These are phyloP conservation scores for Cercopithecus mitis DNA, from an alignment of 2,797 vertebrate genomes.

Conservation along the genomic window DNA sequence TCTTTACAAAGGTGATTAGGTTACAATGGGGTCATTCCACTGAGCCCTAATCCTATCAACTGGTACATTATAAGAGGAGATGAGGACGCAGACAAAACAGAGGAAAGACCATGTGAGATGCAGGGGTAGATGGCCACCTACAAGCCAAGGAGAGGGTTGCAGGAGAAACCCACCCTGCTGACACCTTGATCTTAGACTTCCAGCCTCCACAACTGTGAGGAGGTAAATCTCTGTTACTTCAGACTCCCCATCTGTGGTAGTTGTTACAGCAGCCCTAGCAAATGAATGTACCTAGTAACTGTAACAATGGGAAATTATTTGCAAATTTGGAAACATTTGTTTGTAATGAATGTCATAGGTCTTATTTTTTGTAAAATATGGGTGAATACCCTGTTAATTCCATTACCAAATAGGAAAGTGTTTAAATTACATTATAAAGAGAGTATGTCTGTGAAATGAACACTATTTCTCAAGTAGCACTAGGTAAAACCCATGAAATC, in stretches of 20 bases:
- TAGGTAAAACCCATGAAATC: background rate
- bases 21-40: background rate
- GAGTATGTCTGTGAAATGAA: background rate
- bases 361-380: background rate
- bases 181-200: background rate
- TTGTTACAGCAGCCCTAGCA: background rate
- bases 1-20: background rate
- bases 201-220: background rate
- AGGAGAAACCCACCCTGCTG: background rate
- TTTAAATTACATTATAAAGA: background rate
- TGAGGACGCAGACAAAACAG: background rate
- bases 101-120: background rate
- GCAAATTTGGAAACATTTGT: background rate
- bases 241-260: background rate
- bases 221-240: background rate
- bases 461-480: background rate
- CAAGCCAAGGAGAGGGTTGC: background rate
- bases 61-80: background rate
- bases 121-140: background rate
- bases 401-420: background rate
- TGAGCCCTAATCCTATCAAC: background rate
- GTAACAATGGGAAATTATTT: background rate
- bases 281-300: background rate
- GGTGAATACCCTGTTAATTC: background rate
- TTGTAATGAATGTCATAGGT: background rate